Base-by-base conservation (phyloP, 2,797 vertebrate species). In the Garrulus glandarius region DNA sequence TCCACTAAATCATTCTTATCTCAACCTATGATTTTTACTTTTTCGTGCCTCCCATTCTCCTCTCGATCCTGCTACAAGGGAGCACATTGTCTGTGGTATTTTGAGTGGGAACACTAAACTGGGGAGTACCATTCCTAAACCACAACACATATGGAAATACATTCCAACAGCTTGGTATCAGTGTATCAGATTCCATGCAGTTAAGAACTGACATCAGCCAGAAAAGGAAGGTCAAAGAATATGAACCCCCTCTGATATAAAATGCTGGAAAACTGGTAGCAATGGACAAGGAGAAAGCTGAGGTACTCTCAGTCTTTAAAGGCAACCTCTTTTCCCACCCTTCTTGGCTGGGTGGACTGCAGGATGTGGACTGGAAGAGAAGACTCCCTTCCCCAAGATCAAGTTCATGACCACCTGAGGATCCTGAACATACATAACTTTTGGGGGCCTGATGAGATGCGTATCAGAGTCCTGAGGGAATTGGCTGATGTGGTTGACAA, bases 101-200 rank as follows among this genome's bases (percentile, higher is more conserved):
- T 55, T 68, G 30, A 32, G 15, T 17, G 18, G 55, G 9, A 68
- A 4, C 4, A 13, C 3, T 36, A n/a, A 68, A 41, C 2, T 20
- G 30, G 5, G 9, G 10, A n/a, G 47, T n/a, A 34, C 2, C 2
- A 21, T 41, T 61, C 13, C 47, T 61, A 68, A 60, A 41, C 10
- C 10, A 60, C 5, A 2, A 32, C 9, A 7, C 0, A 0, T 20
- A 5, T 7, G 32, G 30, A 77, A 55, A 29, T 32, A 46, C 4
- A 2, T 68, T 71, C 3, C 55, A 72, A 11, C 5, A 44, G 3
- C 11, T 67, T 83, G 6, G 6, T 44, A 32, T 11, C 29, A 32
- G 11, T 27, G 3, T n/a, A 37, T 32, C 46, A 74, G 9, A 3
- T 52, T 27, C 8, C 39, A 4, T 13, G 6, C 12, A 11, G 26